These are phyloP conservation scores for Potorous gilbertii DNA, from an alignment of 2,797 vertebrate genomes.

Conservation along the genomic window DNA sequence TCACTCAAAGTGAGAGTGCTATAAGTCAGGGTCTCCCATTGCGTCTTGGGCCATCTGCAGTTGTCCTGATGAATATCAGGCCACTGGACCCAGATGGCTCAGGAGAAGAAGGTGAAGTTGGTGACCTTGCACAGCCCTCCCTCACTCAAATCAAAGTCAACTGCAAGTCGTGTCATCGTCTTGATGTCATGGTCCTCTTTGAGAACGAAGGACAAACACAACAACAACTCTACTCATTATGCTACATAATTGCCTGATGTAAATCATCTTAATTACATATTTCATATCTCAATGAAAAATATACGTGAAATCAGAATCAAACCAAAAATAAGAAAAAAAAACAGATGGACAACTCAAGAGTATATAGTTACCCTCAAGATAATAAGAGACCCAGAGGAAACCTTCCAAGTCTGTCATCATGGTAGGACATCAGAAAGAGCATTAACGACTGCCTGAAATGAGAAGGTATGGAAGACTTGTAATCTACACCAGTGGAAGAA, in stretches of 20 bases:
- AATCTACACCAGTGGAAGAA: not conserved
- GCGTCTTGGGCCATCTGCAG: no score
- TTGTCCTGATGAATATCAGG: no score
- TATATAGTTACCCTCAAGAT: not conserved
- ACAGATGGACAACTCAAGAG: not conserved
- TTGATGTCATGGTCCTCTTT: no score
- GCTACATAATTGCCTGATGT: not conserved
- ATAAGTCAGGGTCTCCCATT: no score
- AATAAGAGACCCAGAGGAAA: not conserved
- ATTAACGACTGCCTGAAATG: not conserved
- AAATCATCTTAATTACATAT: not conserved
- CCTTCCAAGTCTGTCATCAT: not conserved
- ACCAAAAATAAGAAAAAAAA: not conserved
- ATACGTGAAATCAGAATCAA: not conserved
- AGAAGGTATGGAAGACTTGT: not conserved
- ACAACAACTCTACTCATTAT: not conserved
- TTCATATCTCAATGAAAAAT: not conserved
- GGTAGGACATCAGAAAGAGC: not conserved
- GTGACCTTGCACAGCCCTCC: no score
- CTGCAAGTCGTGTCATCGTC: no score
- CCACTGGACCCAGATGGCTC: no score
- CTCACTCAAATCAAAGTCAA: no score
- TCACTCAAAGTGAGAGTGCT: no score
- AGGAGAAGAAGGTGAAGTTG: no score
- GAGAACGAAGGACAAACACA: no score